These are phyloP conservation scores for Ennomos quercinarius DNA, from an alignment of 2,888 invertebrate species.

Conservation along the genomic window DNA sequence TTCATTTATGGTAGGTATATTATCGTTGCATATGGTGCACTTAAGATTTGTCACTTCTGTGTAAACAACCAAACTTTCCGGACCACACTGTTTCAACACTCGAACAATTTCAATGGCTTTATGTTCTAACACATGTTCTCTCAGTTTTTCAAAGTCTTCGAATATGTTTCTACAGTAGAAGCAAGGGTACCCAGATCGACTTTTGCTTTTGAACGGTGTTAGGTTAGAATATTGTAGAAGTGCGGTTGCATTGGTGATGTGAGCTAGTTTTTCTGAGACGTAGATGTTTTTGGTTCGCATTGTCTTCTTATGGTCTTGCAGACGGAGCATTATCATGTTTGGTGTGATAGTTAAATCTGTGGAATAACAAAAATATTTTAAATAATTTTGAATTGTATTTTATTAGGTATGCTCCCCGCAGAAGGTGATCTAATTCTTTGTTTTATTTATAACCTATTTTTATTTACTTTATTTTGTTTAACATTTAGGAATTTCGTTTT, in stretches of 20 bases:
- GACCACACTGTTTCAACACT: conserved; percentile 43
- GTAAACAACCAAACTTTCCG: conserved; percentile 50
- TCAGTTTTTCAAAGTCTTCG: conserved; percentile 41
- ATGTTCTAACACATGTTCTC: conserved; percentile 39
- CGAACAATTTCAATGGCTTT: conserved; percentile 36
- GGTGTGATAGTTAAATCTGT: conserved; percentile 46
- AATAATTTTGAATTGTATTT: neutral
- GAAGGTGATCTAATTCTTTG: no score
- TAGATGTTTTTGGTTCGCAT: conserved; percentile 7
- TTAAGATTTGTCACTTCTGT: conserved; percentile 52
- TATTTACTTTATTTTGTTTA: no score
- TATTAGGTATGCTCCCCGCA: no score
- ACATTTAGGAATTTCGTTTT: no score
- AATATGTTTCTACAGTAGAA: conserved; percentile 50
- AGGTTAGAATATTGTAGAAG: conserved; percentile 51
- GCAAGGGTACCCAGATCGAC: conserved; percentile 50
- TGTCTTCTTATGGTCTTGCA: conserved; percentile 13
- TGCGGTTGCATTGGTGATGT: conserved; percentile 47
- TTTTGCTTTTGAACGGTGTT: conserved; percentile 53
- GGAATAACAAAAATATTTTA: conserved; percentile 15
- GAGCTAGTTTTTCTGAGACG: conserved; percentile 44
- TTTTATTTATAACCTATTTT: no score
- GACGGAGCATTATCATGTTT: conserved; percentile 35
- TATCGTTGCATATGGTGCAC: conserved; percentile 47
- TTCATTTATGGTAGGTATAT: conserved; percentile 40